Percentiles rank a stretch among this genome's conserved stretches.
These are phyloP conservation scores for Tanaodytes sp. DNA, from an alignment of 2,888 invertebrate species.

Conservation along the genomic window DNA sequence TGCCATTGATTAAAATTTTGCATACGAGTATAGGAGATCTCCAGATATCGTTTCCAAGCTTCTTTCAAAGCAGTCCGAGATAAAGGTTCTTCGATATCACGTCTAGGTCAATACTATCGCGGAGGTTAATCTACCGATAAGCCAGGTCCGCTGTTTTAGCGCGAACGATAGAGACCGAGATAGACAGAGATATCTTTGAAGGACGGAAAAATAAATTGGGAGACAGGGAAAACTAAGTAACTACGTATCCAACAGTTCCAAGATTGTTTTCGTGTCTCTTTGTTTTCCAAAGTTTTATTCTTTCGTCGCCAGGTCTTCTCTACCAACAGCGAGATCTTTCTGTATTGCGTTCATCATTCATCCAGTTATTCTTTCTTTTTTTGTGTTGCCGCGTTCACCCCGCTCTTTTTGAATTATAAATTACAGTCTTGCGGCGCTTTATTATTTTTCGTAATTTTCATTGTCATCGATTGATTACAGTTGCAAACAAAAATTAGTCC, in stretches of 20 bases:
- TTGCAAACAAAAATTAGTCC: constrained; percentile 15
- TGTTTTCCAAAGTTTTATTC: constrained; percentile 38
- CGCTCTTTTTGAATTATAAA: constrained; percentile 36
- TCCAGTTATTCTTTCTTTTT: constrained; percentile 26
- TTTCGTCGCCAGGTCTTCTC: constrained; percentile 12
- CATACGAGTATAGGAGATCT: background rate
- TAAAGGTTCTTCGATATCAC: constrained; percentile 4
- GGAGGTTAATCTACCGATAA: constrained; percentile 40
- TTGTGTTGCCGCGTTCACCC: no score
- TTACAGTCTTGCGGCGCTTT: constrained; percentile 34
- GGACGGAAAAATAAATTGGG: constrained; percentile 57
- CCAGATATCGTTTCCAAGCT: background rate
- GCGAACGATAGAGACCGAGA: constrained; percentile 23
- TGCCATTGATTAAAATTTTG: background rate
- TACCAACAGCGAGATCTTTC: constrained; percentile 34
- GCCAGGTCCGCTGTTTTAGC: constrained; percentile 35
- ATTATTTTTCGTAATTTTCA: constrained; percentile 38
- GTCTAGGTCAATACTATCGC: constrained; percentile 19
- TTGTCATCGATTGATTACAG: constrained; percentile 31
- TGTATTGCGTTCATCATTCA: constrained; percentile 44
- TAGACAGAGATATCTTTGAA: no score
- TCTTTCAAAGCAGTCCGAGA: background rate
- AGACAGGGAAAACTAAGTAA: constrained; percentile 61
- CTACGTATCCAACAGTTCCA: constrained; percentile 51
- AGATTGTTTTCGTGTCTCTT: constrained; percentile 49